Percentiles rank a stretch among this genome's conserved stretches.
These are phyloP conservation scores for Pseudoatta argentina DNA, from an alignment of 1,140 invertebrate species.

Conservation along the genomic window DNA sequence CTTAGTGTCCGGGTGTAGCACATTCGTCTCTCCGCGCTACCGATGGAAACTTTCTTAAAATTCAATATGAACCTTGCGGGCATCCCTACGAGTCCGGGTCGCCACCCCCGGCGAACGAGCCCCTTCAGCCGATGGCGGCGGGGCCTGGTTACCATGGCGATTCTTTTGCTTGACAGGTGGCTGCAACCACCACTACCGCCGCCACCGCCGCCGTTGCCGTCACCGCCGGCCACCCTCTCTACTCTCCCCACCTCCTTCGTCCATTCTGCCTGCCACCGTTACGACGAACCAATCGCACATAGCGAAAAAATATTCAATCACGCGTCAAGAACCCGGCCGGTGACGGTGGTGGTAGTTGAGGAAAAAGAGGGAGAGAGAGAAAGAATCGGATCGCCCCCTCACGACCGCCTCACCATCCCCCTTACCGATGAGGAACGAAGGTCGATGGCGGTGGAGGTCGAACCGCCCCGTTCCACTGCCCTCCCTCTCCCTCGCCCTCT, in stretches of 20 bases:
- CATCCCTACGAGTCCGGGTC: constrained; percentile 75
- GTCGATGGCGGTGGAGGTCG: constrained; percentile 77
- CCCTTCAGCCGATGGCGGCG: constrained; percentile 77
- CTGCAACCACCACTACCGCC: constrained; percentile 75
- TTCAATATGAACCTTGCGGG: constrained; percentile 81
- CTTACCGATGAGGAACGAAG: constrained; percentile 71
- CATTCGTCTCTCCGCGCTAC: constrained; percentile 67
- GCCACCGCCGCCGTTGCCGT: constrained; percentile 55
- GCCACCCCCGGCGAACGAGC: constrained; percentile 72
- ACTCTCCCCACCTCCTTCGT: constrained; percentile 59
- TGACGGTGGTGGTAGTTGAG: constrained; percentile 73
- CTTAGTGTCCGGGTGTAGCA: constrained; percentile 34
- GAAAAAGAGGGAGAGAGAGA: constrained; percentile 63
- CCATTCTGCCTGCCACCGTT: constrained; percentile 78
- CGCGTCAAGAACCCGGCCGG: constrained; percentile 82
- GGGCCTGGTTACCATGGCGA: constrained; percentile 83
- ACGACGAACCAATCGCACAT: constrained; percentile 85
- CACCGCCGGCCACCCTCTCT: constrained; percentile 58
- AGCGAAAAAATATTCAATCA: constrained; percentile 86
- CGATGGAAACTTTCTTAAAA: constrained; percentile 80
- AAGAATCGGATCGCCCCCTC: constrained; percentile 76
- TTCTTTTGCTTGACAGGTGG: constrained; percentile 85
- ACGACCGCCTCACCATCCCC: constrained; percentile 67
- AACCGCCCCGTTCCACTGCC: constrained; percentile 70
- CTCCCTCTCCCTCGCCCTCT: constrained; percentile 22